Conservation (phyloP, 35 echinoderm and acorn worm species). For the Strongylocentrotus purpuratus region DNA sequence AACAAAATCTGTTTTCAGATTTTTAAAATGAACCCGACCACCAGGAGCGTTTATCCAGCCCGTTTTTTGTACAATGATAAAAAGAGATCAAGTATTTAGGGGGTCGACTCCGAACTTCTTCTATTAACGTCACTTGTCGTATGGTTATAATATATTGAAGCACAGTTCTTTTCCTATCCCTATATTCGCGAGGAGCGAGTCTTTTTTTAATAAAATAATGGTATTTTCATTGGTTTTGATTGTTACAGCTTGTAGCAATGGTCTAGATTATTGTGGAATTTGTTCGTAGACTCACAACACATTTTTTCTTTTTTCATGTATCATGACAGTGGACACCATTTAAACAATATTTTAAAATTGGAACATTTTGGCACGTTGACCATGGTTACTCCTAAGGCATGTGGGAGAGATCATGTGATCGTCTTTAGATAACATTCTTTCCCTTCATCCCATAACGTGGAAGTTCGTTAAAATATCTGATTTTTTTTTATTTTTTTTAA, state of each 20-base stretch:
- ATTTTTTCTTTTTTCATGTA: no score
- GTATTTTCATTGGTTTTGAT: not conserved
- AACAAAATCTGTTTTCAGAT: not conserved
- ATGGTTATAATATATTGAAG: not conserved
- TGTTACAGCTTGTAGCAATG: not conserved
- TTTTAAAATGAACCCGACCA: not conserved
- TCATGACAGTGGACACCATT: no score
- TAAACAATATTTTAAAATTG: no score
- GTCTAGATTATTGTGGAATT: not conserved
- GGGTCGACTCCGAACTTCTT: not conserved
- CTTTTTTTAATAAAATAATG: not conserved
- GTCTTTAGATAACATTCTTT: no score
- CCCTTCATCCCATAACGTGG: no score
- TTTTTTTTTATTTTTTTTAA: no score
- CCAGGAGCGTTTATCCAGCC: not conserved
- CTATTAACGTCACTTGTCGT: not conserved
- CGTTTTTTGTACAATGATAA: not conserved
- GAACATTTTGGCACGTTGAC: no score
- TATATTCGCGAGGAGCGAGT: not conserved
- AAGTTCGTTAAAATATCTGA: no score
- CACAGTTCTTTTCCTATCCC: not conserved
- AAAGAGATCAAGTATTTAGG: not conserved
- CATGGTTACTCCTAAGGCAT: no score
- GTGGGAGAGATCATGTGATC: no score
- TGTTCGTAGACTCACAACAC: not conserved